phyloP scores from a whole-genome alignment of 2,797 vertebrate species.

The Eurystomus glaucurus region DNA sequence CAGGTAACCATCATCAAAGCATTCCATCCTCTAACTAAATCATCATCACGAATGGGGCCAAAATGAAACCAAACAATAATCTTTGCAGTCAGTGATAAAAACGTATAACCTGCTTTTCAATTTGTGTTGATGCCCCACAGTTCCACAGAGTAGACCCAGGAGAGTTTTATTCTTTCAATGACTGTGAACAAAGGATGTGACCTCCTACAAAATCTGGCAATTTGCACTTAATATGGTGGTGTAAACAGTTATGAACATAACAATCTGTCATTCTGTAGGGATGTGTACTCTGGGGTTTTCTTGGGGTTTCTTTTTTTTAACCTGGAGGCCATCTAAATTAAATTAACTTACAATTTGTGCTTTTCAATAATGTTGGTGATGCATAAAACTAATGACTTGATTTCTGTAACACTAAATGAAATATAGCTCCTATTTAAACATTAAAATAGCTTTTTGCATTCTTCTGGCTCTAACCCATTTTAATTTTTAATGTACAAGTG shows the following conservation, averaged over 20 bases:
- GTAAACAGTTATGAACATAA: background rate
- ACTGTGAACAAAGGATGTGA: background rate
- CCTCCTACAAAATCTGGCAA: background rate
- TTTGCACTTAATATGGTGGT: background rate
- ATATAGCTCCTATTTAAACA: slow-evolving; percentile 25
- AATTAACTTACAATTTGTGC: slow-evolving; percentile 53
- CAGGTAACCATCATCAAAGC: background rate
- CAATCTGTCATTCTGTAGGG: background rate
- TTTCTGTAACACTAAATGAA: background rate
- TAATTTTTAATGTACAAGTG: background rate
- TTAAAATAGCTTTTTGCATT: background rate
- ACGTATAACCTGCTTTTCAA: background rate
- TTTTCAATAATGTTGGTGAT: slow-evolving; percentile 36
- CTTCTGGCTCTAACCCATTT: background rate
- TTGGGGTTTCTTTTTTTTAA: background rate
- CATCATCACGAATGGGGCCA: background rate
- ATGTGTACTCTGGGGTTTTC: background rate
- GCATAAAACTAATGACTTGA: background rate
- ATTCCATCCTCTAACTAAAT: background rate
- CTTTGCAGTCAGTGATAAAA: background rate
- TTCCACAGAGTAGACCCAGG: background rate
- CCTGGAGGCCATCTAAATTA: slow-evolving; percentile 15
- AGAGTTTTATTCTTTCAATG: background rate
- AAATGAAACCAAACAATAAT: background rate
- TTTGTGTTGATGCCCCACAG: background rate